Base-by-base conservation (phyloP, 2,113 vertebrate genomes). In the Mirza zaza region DNA sequence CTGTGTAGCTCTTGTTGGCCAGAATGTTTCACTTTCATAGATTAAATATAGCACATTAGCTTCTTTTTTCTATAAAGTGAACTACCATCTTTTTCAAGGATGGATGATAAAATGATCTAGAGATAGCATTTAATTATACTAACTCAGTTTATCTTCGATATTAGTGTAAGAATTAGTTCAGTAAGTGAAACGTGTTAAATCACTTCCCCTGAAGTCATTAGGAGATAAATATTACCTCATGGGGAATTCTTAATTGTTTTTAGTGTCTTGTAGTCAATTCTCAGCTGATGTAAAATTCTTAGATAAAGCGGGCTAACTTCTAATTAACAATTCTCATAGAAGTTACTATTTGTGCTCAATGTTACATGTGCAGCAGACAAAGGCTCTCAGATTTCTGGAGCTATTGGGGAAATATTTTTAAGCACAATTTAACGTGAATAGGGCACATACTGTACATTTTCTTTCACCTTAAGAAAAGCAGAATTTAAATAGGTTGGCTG, bases 161-260 rank as follows among this genome's bases (percentile, higher is more conserved):
- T 91, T 97, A 79, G 57, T 82, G 50, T 68, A 91, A 91, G 83
- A 95, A 97, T 97, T 97, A 97, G 96, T 87, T 75, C 90, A 79
- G 84, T 97, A 96, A 91, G 1, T 92, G 82, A 96, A 83, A 42
- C 9, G 20, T 95, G 93, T 67, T 92, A 82, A 65, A 21, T 92
- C 97, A 93, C 90, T 93, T 91, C 36, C 94, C 95, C 94, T 87
- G 70, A 95, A 97, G 97, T 97, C 94, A 97, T 97, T 97, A 97
- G 96, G 94, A 97, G 97, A 97, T 90, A 97, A 97, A 97, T 82
- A 95, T 73, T 96, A 91, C 45, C 89, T 96, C n/a, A 0, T 29
- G 85, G 95, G 90, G 92, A 95, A 93, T 96, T 97, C 94, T 92
- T 93, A 94, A 95, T 85, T 92, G 87, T 81, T 92, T 86, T 97